Conservation (phyloP, 2,888 invertebrate species). For the Lasioglossum pauxillum region DNA sequence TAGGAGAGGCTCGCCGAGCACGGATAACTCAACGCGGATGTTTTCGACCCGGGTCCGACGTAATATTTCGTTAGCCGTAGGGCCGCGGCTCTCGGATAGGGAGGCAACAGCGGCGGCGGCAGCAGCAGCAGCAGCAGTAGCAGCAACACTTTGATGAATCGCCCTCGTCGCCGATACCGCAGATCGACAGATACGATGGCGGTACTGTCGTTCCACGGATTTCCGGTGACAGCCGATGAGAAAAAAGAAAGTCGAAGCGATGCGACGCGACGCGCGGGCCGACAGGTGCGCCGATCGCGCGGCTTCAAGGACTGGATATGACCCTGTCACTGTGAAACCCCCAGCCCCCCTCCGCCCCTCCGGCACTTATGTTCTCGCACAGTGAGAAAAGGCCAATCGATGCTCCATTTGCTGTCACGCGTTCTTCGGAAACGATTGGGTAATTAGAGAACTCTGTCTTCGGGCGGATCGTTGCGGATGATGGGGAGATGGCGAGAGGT, state of each 20-base stretch:
- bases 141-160: slow-evolving; percentile 76
- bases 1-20: slow-evolving; percentile 22
- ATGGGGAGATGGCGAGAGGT: neutral
- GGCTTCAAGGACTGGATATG: slow-evolving; percentile 69
- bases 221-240: slow-evolving; percentile 67
- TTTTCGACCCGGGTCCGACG: slow-evolving; percentile 60
- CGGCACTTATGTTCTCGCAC: slow-evolving; percentile 50
- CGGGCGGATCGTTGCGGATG: neutral
- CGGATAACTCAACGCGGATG: slow-evolving; percentile 50
- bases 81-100: slow-evolving; percentile 33
- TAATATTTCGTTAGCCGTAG: slow-evolving; percentile 71
- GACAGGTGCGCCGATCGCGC: slow-evolving; percentile 69
- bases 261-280: slow-evolving; percentile 42
- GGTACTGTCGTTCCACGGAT: slow-evolving; percentile 72
- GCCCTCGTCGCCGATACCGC: slow-evolving; percentile 77
- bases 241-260: slow-evolving; percentile 63
- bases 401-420: slow-evolving; percentile 42
- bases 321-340: slow-evolving; percentile 65
- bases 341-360: neutral
- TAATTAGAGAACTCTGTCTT: neutral
- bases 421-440: slow-evolving; percentile 13
- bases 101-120: slow-evolving; percentile 28
- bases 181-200: slow-evolving; percentile 78
- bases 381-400: slow-evolving; percentile 56
- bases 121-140: neutral